A percentile compares a stretch with the other conserved stretches of the same genome.
Evolutionary conservation across 2,888 invertebrate species (phyloP).

Genomic region (Chloroclystis v-ata): DNA sequence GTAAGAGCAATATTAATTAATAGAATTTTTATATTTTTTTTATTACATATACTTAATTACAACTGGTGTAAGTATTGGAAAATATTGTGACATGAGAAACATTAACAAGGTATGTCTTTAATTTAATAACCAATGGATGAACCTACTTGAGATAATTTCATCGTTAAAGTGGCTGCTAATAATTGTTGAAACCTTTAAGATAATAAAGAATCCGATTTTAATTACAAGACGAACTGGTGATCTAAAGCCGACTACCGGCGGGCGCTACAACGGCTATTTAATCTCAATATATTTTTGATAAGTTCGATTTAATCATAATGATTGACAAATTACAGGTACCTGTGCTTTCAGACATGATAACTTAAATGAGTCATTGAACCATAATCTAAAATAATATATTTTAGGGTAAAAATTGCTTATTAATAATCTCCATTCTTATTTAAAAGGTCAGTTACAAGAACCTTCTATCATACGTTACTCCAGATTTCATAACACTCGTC

Average conservation of each 20-base stretch:
- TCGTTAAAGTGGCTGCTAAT: constrained; percentile 20
- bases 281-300: background rate
- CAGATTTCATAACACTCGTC: constrained; percentile 2
- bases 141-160: constrained; percentile 10
- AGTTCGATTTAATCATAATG: too few species aligned
- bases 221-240: constrained; percentile 1
- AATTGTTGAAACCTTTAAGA: constrained; percentile 17
- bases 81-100: constrained; percentile 7
- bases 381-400: too few species aligned
- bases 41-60: too few species aligned
- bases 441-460: too few species aligned
- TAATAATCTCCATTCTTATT: too few species aligned
- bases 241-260: constrained; percentile 2
- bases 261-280: background rate
- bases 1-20: too few species aligned
- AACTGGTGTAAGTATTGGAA: constrained; percentile 10
- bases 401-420: too few species aligned
- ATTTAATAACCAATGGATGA: constrained; percentile 16
- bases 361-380: too few species aligned
- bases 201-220: constrained; percentile 14
- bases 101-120: constrained; percentile 11
- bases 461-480: background rate
- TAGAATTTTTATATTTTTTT: too few species aligned
- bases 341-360: too few species aligned
- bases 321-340: too few species aligned